Evolutionary conservation across 1,140 invertebrate genomes (phyloP), one percentile per base, ranked within the genome.

Genomic region (Homarus americanus): DNA sequence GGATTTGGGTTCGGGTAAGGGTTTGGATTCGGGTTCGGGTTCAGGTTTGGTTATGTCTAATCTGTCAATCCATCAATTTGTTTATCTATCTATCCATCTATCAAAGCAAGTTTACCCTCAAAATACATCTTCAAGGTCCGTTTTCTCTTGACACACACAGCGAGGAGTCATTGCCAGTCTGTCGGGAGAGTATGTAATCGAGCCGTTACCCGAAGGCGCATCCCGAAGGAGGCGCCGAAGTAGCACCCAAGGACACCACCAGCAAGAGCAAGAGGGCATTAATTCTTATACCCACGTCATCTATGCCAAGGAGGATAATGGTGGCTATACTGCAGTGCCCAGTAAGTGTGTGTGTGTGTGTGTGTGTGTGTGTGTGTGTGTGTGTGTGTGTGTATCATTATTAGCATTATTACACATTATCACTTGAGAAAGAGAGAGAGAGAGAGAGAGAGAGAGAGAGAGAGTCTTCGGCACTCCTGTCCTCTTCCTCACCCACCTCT

Each of bases 111-210:
- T 72, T 15, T 34, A 69, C 82, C 24, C 41, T 40, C 28, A 69
- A 12, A 41, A 41, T 10, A 17, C n/a, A 41, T 28, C 10, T 66
- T 72, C 40, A 72, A 28, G 17, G 40, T 12, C 24, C 34, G 69
- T 58, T 86, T 53, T 78, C 72, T 73, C 15, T 53, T 41, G 32
- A 12, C 28, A 2, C 12, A 1, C 34, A 1, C 87, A 92, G 92
- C 83, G 92, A 0, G 92, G 92, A n/a, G 92, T 92, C 5, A 87
- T 92, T 12, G 34, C 72, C 32, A 78, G 84, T 12, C 92, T 88
- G 17, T 73, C 86, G 9, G 83, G 63, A 2, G 92, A 92, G 79
- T 89, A 91, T 36, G 85, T 92, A 17, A 92, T 92, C 38, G 92
- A 91, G 69, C 92, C 92, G 7, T 84, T 92, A 28, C 92, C 88